Base-by-base conservation (phyloP, 2,797 vertebrate genomes). In the Rhinoraja longicauda region DNA sequence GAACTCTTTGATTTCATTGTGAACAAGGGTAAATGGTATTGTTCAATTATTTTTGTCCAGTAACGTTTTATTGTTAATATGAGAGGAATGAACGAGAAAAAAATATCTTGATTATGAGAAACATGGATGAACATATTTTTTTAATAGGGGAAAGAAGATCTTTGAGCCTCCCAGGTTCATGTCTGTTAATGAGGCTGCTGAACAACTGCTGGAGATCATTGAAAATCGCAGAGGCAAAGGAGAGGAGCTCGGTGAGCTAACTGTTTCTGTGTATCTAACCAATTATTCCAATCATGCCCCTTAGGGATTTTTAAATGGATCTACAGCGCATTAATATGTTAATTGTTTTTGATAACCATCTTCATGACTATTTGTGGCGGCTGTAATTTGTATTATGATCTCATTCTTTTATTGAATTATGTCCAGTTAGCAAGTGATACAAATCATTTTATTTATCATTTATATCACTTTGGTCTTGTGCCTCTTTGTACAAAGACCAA, bases 131-230 rank as follows among this genome's bases (percentile, higher is more conserved):
- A 72, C 15, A 1, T 1, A 9, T 29, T 59, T 93, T 53, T 75
- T 92, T 79, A 45, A 6, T 93, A 99, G 99, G 94, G 98, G 98
- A 93, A 97, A 94, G 93, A 98, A 98, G 95, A 95, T 99, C 95
- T 99, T 97, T 26, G 98, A 99, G 93, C 97, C 98, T 0, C 98
- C 98, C 15, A 97, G 96, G 93, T 99, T 97, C 93, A 99, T 99
- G 99, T 98, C 96, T 0, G 97, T 98, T 88, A 96, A 95, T 88
- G 98, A 98, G 95, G 98, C 99, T 17, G 97, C 98, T 1, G 95
- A 97, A 93, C 99, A 99, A 94, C 97, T 99, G 93, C 95, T 99
- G 70, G 96, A 98, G 93, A 96, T 99, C 93, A 94, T 99, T 94
- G 94, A 96, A 21, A 98, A 97, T 94, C 96, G 97, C 92, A 94